Evolutionary conservation across 2,797 vertebrate species (phyloP).

Genomic region (Catostomus latipinnis): DNA sequence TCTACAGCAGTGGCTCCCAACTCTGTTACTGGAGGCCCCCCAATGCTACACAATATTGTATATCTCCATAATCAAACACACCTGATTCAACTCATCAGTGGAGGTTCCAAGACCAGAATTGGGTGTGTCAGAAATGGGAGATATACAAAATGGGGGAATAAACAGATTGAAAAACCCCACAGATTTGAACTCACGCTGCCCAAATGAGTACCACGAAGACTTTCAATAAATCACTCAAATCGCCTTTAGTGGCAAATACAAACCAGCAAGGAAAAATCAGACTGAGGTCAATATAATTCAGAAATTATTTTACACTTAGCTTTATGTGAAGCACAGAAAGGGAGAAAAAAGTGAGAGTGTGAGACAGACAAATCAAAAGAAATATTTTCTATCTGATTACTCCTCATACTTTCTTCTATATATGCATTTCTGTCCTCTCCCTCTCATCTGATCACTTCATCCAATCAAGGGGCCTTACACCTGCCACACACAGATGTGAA

Average conservation of each 20-base stretch:
- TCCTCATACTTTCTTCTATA: conserved; percentile 27
- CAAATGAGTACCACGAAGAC: background rate
- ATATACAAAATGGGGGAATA: background rate
- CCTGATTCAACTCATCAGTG: no score
- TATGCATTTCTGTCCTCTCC: conserved; percentile 23
- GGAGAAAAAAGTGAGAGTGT: conserved; percentile 18
- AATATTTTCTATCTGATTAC: conserved; percentile 42
- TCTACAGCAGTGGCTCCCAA: no score
- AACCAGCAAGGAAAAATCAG: conserved; percentile 10
- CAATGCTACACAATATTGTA: no score
- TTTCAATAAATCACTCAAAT: conserved; percentile 33
- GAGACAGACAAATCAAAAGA: conserved; percentile 26
- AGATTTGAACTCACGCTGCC: no score
- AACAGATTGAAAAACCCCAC: no score
- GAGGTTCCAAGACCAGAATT: no score
- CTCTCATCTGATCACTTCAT: conserved; percentile 52
- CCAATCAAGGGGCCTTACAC: conserved; percentile 65
- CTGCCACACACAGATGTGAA: conserved; percentile 82
- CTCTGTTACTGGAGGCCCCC: no score
- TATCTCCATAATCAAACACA: no score
- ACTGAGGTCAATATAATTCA: conserved; percentile 40
- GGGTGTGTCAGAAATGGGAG: no score
- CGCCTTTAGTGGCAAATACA: conserved; percentile 13
- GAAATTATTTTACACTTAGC: conserved; percentile 37
- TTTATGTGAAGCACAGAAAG: conserved; percentile 14